These are phyloP conservation scores for Chaenocephalus aceratus DNA, from an alignment of 2,113 vertebrate species.

Conservation along the genomic window DNA sequence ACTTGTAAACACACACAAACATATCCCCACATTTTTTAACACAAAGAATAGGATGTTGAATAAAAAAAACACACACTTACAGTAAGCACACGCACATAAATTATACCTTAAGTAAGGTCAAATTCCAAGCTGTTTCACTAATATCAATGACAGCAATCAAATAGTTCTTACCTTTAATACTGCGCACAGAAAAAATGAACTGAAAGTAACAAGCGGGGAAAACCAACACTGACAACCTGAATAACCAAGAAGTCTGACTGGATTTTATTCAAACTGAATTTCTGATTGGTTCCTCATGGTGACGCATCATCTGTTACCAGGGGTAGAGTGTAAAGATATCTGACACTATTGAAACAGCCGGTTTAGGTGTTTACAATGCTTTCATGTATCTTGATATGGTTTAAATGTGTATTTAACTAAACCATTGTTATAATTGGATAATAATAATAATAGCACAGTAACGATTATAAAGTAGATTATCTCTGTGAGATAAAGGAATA, in stretches of 20 bases:
- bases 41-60: background rate
- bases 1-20: conserved; percentile 36
- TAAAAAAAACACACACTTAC: background rate
- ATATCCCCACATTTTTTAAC: background rate
- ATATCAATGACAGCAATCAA: background rate
- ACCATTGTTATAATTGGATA: background rate
- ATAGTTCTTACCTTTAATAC: conserved; percentile 7
- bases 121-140: background rate
- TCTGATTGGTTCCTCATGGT: conserved; percentile 51
- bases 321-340: background rate
- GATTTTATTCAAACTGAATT: background rate
- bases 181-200: conserved; percentile 29
- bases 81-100: background rate
- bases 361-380: background rate
- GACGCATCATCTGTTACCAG: conserved; percentile 56
- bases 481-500: background rate
- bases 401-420: background rate
- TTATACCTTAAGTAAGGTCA: conserved; percentile 45
- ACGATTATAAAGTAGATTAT: background rate
- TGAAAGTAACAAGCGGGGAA: conserved; percentile 29
- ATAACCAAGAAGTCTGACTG: background rate
- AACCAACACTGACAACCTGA: background rate
- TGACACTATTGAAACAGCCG: background rate
- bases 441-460: background rate
- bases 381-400: background rate